Evolutionary conservation across 2,113 vertebrate genomes (phyloP).

Genomic region (Sylvicapra grimmia): DNA sequence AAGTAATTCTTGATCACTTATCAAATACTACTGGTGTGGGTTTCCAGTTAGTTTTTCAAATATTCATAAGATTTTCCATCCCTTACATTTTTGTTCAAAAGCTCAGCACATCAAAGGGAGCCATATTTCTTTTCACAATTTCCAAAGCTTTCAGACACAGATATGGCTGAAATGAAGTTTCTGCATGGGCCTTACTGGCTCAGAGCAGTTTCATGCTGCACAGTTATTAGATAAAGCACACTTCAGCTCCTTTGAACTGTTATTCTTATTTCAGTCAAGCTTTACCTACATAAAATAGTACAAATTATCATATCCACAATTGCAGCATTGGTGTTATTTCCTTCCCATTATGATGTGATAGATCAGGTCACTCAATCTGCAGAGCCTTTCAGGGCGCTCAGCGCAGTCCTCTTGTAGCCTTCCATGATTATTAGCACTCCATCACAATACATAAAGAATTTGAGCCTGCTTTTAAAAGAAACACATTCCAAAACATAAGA

Average conservation of each 20-base stretch:
- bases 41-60: slow-evolving; percentile 6
- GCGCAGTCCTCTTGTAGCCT: background rate
- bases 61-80: background rate
- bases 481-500: background rate
- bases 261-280: slow-evolving; percentile 53
- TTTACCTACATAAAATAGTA: slow-evolving; percentile 12
- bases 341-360: background rate
- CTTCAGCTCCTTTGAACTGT: background rate
- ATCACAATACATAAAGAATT: background rate
- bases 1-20: background rate
- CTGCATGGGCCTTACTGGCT: background rate
- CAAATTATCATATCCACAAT: background rate
- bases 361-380: background rate
- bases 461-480: background rate
- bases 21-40: background rate
- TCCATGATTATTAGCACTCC: background rate
- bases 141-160: slow-evolving; percentile 1
- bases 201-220: background rate
- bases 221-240: background rate
- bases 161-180: slow-evolving; percentile 23
- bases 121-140: background rate
- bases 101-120: background rate
- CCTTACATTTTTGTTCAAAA: slow-evolving; percentile 30
- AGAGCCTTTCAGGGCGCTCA: background rate
- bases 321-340: slow-evolving; percentile 39